phyloP scores from a whole-genome alignment of 2,797 vertebrate genomes.

The Sciaenops ocellatus region DNA sequence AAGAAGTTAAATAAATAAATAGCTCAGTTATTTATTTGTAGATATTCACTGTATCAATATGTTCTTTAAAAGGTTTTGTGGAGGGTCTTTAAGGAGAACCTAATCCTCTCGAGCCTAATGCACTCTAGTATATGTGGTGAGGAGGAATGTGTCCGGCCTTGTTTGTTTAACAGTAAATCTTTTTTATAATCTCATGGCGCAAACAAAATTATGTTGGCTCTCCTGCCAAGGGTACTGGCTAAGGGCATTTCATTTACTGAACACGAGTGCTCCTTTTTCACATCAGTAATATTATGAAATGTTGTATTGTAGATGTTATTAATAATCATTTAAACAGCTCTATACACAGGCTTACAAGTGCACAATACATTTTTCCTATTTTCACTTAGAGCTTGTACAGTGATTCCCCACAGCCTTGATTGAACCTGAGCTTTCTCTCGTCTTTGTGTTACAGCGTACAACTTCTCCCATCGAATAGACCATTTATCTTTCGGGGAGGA shows the following conservation, averaged over 20 bases:
- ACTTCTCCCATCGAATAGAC: constrained; percentile 98
- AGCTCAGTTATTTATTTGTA: too few species aligned
- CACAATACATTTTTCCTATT: neutral
- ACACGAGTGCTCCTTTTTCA: neutral
- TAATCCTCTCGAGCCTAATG: too few species aligned
- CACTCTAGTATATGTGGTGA: too few species aligned
- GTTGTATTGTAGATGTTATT: neutral
- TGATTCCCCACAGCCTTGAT: constrained; percentile 1
- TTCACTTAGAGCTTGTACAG: neutral
- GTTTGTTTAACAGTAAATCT: neutral
- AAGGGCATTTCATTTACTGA: neutral
- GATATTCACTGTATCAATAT: too few species aligned
- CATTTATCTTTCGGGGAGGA: constrained; percentile 97
- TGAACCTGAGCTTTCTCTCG: constrained; percentile 38
- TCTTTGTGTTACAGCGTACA: constrained; percentile 89
- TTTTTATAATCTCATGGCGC: neutral
- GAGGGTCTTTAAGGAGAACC: too few species aligned
- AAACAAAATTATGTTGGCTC: neutral
- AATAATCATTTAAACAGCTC: neutral
- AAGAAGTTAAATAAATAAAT: too few species aligned
- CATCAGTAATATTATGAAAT: neutral
- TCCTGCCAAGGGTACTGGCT: neutral
- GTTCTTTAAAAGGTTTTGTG: too few species aligned
- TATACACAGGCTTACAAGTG: neutral
- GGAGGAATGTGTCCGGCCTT: too few species aligned